These are phyloP conservation scores for Corella eumyota DNA, from an alignment of 23 tunicate genomes.

Conservation along the genomic window DNA sequence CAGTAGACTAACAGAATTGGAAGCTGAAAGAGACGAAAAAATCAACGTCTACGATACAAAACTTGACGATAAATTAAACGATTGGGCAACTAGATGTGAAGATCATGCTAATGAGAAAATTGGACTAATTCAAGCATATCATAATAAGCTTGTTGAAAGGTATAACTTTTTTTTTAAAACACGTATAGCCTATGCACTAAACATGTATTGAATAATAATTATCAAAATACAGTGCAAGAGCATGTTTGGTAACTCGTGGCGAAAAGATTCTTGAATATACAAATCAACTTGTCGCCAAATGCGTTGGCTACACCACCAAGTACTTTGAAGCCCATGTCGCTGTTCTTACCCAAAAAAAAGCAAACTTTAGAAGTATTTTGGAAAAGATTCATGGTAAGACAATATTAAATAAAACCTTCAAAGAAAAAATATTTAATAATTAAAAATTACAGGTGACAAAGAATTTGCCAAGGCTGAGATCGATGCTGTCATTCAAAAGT, in stretches of 20 bases:
- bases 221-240: background rate
- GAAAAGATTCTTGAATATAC: background rate
- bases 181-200: no score
- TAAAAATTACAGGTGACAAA: background rate
- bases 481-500: background rate
- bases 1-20: background rate
- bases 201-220: no score
- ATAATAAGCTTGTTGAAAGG: background rate
- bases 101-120: background rate
- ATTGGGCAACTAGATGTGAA: background rate
- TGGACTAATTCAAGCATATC: background rate
- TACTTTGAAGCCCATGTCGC: background rate
- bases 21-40: background rate
- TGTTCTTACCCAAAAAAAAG: background rate
- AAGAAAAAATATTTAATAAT: background rate
- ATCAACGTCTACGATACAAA: background rate
- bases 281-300: background rate
- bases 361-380: background rate
- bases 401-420: background rate
- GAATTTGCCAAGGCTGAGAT: background rate
- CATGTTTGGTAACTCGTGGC: background rate
- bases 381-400: background rate
- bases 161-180: background rate
- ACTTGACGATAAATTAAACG: background rate
- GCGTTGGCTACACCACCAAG: background rate